Evolutionary conservation across 1,140 invertebrate genomes (phyloP).

Genomic region (Oncopodura yosiiana): DNA sequence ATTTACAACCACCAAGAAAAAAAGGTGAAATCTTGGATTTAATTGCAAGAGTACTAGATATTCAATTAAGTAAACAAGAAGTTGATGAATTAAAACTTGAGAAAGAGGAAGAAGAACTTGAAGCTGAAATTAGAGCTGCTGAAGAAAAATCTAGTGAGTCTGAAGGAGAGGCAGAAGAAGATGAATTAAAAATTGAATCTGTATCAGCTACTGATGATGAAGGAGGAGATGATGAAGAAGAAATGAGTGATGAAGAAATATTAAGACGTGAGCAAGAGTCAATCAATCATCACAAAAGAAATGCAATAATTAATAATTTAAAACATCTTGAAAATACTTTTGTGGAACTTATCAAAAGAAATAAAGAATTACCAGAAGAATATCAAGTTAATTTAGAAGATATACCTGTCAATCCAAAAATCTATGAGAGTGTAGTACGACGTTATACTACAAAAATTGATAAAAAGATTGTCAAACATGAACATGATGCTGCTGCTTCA

Average conservation of each 20-base stretch:
- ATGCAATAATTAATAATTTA: neutral
- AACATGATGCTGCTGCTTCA: conserved; percentile 58
- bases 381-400: conserved; percentile 49
- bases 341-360: too few species aligned
- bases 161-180: conserved; percentile 3
- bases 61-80: neutral
- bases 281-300: neutral
- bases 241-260: neutral
- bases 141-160: neutral
- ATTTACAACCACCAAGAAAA: too few species aligned
- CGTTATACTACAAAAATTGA: conserved; percentile 49
- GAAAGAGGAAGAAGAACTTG: neutral
- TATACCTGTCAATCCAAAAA: conserved; percentile 53
- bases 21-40: too few species aligned
- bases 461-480: conserved; percentile 47
- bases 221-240: neutral
- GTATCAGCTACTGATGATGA: neutral
- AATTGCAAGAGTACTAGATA: too few species aligned
- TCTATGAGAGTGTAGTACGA: conserved; percentile 51
- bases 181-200: neutral
- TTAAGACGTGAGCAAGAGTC: neutral
- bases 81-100: conserved; percentile 7
- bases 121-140: neutral
- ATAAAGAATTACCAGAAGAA: conserved; percentile 48
- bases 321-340: neutral